Conservation (phyloP, 2,113 vertebrate genomes). For the Aphyosemion australe region DNA sequence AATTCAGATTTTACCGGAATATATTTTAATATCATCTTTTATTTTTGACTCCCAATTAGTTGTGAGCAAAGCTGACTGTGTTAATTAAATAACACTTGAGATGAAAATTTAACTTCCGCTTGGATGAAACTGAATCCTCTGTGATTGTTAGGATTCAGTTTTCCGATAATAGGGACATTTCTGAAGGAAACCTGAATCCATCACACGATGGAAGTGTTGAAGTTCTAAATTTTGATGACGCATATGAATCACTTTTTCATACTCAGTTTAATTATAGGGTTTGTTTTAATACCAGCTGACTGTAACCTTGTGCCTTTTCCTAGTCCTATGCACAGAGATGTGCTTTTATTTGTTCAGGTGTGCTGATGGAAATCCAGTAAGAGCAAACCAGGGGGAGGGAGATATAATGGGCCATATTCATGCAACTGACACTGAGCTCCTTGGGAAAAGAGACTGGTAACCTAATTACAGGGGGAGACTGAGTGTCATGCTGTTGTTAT, state of each 20-base stretch:
- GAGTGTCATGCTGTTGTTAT: constrained; percentile 46
- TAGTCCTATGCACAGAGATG: constrained; percentile 34
- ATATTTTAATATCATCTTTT: no score
- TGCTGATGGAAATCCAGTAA: constrained; percentile 50
- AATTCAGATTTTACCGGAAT: no score
- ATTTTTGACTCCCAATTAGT: no score
- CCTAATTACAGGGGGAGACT: constrained; percentile 51
- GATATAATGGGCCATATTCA: constrained; percentile 62
- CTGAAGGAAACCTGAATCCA: no score
- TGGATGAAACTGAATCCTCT: no score
- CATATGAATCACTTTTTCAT: background rate
- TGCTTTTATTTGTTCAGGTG: constrained; percentile 61
- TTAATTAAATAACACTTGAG: no score
- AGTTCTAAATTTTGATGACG: no score
- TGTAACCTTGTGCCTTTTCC: constrained; percentile 40
- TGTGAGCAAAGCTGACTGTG: no score
- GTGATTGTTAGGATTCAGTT: no score
- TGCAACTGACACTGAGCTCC: constrained; percentile 48
- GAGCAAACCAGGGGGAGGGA: constrained; percentile 37
- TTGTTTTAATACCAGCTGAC: constrained; percentile 39
- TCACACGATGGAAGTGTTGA: no score
- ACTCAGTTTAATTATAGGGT: constrained; percentile 24
- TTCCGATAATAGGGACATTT: no score
- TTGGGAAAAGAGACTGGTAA: constrained; percentile 44
- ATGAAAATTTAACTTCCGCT: no score